Evolutionary conservation across 2,888 invertebrate genomes (phyloP).

Genomic region (Anoplius nigerrimus): DNA sequence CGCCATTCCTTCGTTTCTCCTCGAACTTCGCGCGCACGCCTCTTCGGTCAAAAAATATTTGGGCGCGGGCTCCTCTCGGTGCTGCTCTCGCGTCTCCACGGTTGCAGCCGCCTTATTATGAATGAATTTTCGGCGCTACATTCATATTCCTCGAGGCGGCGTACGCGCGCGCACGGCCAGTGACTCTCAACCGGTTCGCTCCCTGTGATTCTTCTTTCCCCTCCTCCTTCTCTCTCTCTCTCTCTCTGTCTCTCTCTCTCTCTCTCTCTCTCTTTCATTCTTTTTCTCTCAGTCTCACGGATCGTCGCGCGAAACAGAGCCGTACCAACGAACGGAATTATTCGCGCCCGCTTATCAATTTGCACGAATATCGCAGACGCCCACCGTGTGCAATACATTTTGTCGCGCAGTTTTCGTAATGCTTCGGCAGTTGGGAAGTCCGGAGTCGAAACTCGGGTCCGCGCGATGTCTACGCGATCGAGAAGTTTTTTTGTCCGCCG

Average conservation of each 20-base stretch:
- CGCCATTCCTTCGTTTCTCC: conserved; percentile 14
- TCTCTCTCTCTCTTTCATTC: not conserved
- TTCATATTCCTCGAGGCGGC: conserved; percentile 60
- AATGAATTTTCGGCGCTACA: conserved; percentile 66
- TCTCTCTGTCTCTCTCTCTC: not conserved
- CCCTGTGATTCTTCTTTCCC: too few species aligned
- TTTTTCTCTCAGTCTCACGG: too few species aligned
- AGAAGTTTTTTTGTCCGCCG: too few species aligned
- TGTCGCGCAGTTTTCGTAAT: too few species aligned
- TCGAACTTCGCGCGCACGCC: conserved; percentile 11
- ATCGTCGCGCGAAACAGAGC: not conserved
- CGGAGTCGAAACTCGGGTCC: too few species aligned
- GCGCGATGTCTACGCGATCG: too few species aligned
- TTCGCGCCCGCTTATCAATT: not conserved
- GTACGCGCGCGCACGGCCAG: conserved; percentile 47
- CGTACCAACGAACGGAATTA: not conserved
- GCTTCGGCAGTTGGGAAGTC: too few species aligned
- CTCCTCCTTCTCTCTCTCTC: not conserved
- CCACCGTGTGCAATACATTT: not conserved
- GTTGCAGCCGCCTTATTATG: conserved; percentile 50
- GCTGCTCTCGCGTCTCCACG: conserved; percentile 8
- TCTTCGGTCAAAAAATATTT: conserved; percentile 17
- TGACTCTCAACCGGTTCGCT: conserved; percentile 43
- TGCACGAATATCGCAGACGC: not conserved
- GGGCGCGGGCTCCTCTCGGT: conserved; percentile 2